Evolutionary conservation across 2,113 vertebrate genomes (phyloP), one percentile per base, ranked within the genome.

Genomic region (Hemicordylus capensis): DNA sequence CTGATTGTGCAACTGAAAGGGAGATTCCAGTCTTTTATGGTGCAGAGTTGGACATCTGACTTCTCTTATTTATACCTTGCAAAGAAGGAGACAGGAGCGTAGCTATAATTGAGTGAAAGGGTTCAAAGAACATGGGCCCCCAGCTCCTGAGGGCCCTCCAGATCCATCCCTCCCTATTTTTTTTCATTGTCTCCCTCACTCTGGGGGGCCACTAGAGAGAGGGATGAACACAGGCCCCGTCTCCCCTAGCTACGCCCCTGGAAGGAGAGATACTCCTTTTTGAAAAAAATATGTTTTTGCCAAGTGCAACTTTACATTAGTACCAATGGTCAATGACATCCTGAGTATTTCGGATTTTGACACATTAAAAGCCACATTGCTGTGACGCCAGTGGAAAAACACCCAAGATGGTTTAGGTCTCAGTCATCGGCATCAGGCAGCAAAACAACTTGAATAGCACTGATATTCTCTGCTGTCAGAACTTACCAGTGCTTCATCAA

Each of bases 331-430:
- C 78, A 12, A 17, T 67, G 51, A 46, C 83, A 85, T 58, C 4
- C 17, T 67, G 31, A 4, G 39, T 59, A 76, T 83, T 51, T 20
- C 48, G 89, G 15, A 2, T 76, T 74, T 8, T 58, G 70, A 76
- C 63, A 80, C 15, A 1, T 44, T 80, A 76, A 2, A 75, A 76
- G 61, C 1, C 81, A 15, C 22, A 73, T 0, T 34, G 61, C 34
- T 83, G 76, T 61, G 22, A 76, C 76, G 59, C 48, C 11, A 69
- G 44, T 6, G 0, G 24, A 66, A 76, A 63, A 11, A 1, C 17
- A n/a, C 19, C 26, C 22, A 56, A 19, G 9, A 9, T 63, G 54
- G 0, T 0, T 39, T 82, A 2, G 54, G 74, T 77, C 37, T 51
- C 48, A 58, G n/a, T 24, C 48, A 75, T 56, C 0, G n/a, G 28